These are phyloP conservation scores for Trogon melanurus DNA, from an alignment of 2,113 vertebrate species.

Conservation along the genomic window DNA sequence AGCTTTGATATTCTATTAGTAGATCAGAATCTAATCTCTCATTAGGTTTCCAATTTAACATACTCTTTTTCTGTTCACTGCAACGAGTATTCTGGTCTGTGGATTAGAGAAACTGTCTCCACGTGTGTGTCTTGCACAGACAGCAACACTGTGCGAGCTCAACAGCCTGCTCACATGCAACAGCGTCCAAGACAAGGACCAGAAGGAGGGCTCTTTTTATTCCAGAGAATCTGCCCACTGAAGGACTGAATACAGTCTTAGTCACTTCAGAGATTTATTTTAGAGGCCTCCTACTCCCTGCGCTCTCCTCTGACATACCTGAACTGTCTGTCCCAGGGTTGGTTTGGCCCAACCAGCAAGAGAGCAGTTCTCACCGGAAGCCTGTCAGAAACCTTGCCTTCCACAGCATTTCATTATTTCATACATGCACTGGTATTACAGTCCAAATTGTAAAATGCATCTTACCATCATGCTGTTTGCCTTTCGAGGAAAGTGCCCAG, in stretches of 20 bases:
- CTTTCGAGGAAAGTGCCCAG: not conserved
- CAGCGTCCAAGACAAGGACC: not conserved
- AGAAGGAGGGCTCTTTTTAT: not conserved
- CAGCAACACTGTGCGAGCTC: accelerated
- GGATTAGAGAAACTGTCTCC: not conserved
- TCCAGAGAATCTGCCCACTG: not conserved
- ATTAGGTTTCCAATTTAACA: slow-evolving; percentile 9
- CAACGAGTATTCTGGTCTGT: not conserved
- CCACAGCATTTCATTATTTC: not conserved
- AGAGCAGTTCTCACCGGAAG: not conserved
- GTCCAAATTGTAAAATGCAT: not conserved
- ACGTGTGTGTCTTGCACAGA: not conserved
- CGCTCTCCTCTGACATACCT: not conserved
- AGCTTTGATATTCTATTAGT: slow-evolving; percentile 39
- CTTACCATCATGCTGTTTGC: not conserved
- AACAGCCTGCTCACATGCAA: not conserved
- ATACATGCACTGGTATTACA: not conserved
- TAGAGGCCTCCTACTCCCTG: not conserved
- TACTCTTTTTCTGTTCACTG: not conserved
- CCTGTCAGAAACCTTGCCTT: not conserved
- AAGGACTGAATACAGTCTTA: not conserved
- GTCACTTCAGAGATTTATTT: not conserved
- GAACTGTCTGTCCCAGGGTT: not conserved
- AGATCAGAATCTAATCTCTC: slow-evolving; percentile 10
- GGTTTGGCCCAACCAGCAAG: not conserved